Percentiles rank a stretch among this genome's conserved stretches.
Evolutionary conservation across 2,888 invertebrate genomes (phyloP).

Genomic region (Campoplex capitator): DNA sequence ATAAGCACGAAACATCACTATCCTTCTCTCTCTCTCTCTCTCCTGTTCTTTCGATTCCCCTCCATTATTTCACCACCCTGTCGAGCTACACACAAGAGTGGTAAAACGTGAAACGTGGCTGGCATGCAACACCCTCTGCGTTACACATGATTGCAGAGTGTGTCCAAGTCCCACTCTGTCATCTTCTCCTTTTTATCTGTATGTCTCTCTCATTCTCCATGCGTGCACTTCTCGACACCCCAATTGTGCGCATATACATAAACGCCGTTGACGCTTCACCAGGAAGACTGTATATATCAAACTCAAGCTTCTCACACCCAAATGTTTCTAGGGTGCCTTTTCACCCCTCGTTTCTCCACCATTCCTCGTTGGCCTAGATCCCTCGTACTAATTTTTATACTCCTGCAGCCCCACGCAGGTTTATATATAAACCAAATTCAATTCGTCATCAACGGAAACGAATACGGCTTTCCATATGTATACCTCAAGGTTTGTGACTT

Average conservation of each 20-base stretch:
- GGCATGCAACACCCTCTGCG: conserved; percentile 31
- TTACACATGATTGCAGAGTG: conserved; percentile 41
- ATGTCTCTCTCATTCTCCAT: not conserved
- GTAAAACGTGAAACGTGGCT: conserved; percentile 6
- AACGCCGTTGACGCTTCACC: conserved; percentile 4
- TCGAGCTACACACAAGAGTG: conserved; percentile 15
- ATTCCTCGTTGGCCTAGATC: conserved; percentile 17
- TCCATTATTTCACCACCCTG: conserved; percentile 50
- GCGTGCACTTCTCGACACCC: conserved; percentile 1
- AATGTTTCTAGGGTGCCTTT: conserved; percentile 7
- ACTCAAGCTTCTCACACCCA: conserved; percentile 12
- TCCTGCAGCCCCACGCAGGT: conserved; percentile 11
- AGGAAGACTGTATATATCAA: conserved; percentile 8
- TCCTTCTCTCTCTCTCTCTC: conserved; percentile 7
- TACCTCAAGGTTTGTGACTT: not conserved
- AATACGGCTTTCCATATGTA: not conserved
- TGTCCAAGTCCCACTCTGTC: conserved; percentile 9
- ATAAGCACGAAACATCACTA: not conserved
- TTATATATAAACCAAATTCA: conserved; percentile 36
- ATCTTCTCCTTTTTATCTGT: conserved; percentile 13
- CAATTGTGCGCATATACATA: conserved; percentile 28
- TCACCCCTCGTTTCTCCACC: conserved; percentile 14
- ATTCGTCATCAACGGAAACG: conserved; percentile 14
- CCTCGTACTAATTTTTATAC: conserved; percentile 13
- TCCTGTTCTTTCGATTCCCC: conserved; percentile 5